Evolutionary conservation across 2,797 vertebrate species (phyloP), one percentile per base, ranked within the genome.

Genomic region (Xiphophorus birchmanni): DNA sequence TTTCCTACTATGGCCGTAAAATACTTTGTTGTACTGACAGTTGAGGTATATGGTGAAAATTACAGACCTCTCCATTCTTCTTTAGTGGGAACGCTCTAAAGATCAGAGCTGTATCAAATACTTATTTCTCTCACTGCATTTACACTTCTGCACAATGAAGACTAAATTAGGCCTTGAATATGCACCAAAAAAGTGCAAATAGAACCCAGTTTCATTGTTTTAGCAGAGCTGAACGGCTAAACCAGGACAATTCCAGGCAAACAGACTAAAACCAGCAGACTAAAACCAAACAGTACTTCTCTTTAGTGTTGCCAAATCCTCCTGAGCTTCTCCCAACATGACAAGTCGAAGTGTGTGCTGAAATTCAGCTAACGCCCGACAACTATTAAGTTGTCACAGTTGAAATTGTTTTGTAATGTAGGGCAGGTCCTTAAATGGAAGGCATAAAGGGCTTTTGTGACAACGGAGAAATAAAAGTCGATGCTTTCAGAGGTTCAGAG

Each of bases 301-400:
- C 58, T 65, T 29, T 29, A 44, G n/a, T 23, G 50, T 10, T 73
- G 32, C n/a, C 29, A 73, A 73, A 45, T 54, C 50, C 77, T 73
- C 50, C 40, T 47, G 67, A 56, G 67, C 15, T 56, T 35, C n/a
- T n/a, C 58, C 29, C 7, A 47, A 45, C 10, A 48, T 40, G 76
- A 65, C 60, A 23, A 72, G 50, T 63, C 26, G 3, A 67, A 78
- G 47, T 47, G 58, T 74, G 35, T 1, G 15, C 58, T 2, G 45
- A 48, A 58, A 73, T n/a, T 35, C n/a, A 74, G 80, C 37, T 21
- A 40, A 35, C 60, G 4, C 40, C 77, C 32, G 42, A 44, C 73
- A 52, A 29, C 47, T 52, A 75, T 75, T 32, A 63, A 80, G 26
- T 50, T 67, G 79, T 75, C 73, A 40, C 77, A 45, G 44, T 50